Base-by-base conservation (phyloP, 2,113 vertebrate species). In the Bubo scandiacus region DNA sequence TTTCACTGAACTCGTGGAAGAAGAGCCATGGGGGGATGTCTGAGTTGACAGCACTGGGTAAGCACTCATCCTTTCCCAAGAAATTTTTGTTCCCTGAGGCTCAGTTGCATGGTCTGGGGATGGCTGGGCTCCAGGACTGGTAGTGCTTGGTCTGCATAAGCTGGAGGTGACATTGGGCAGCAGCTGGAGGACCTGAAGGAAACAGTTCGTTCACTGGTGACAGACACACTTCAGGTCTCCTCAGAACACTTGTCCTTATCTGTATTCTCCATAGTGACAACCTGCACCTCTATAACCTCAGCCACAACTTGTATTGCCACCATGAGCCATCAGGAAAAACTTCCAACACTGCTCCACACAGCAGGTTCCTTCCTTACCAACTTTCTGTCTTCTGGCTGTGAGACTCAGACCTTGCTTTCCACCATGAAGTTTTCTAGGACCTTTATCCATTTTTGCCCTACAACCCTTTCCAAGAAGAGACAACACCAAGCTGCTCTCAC, bases 41-140 rank as follows among this genome's bases (percentile, higher is more conserved):
- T 22, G 1, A 1, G 32, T 12, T 19, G 26, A 32, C 22, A 65
- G 20, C 14, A 21, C 13, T 58, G 18, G 26, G 6, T 55, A 45
- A 78, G 20, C 9, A 21, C 19, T 66, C 70, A 49, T 38, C 18
- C 63, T 10, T 7, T 81, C 36, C 22, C 32, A 27, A 74, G 70
- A 32, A 63, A 30, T 0, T 10, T 4, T 0, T 2, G 6, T 58
- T 87, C 26, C 42, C 11, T 40, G 49, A 61, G n/a, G 36, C 55
- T 72, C 5, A 1, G 0, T 45, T 49, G 13, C 8, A 10, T 0
- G 0, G 22, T 12, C 65, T 32, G 27, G 55, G 32, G 15, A 10
- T 57, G 43, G 8, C 25, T 59, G 47, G 26, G 30, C 15, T 80
- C 40, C 58, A 55, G 59, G 36, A 22, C 10, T 23, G 30, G 25